Conservation (phyloP, 2,888 invertebrate genomes). For the Cantharis rustica region DNA sequence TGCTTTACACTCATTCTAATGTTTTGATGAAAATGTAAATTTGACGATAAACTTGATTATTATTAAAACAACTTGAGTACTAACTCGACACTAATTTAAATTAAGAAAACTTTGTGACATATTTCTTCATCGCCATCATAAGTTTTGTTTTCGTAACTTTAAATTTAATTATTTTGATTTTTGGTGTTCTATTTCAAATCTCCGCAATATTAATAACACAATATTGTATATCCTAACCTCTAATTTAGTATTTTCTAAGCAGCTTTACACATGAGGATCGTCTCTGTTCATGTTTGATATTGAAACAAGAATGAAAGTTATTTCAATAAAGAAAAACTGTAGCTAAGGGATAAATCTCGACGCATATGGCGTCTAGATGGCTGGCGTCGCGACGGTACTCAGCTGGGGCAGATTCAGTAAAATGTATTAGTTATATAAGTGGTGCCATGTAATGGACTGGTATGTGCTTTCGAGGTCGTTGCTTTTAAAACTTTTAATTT, state of each 20-base stretch:
- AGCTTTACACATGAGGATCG: not conserved
- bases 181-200: not conserved
- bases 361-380: slow-evolving; percentile 48
- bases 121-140: not conserved
- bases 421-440: slow-evolving; percentile 48
- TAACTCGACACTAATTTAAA: not conserved
- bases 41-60: not conserved
- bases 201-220: not conserved
- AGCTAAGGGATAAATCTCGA: slow-evolving; percentile 43
- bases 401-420: slow-evolving; percentile 47
- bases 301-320: not conserved
- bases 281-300: not conserved
- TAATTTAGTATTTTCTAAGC: not conserved
- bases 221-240: not conserved
- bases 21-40: not conserved
- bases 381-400: slow-evolving; percentile 49
- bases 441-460: slow-evolving; percentile 28
- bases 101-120: not conserved
- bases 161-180: not conserved
- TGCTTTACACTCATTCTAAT: not conserved
- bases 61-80: not conserved
- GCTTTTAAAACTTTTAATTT: slow-evolving; percentile 14
- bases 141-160: not conserved
- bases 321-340: slow-evolving; percentile 19
- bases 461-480: slow-evolving; percentile 30